Base-by-base conservation (phyloP, 2,888 invertebrate genomes). In the Tinea pellionella region DNA sequence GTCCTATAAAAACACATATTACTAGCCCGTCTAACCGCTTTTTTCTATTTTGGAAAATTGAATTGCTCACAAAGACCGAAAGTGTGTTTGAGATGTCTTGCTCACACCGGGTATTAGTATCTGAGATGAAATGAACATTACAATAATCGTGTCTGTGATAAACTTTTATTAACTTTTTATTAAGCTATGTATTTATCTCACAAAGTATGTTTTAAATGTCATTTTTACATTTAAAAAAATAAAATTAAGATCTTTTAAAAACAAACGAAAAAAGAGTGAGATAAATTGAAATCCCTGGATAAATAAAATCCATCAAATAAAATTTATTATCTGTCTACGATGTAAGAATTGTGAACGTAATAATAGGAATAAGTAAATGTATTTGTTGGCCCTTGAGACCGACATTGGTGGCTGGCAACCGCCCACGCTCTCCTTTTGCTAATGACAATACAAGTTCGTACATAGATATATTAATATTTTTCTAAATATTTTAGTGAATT, bases 301-400 rank as follows among this genome's bases (percentile, higher is more conserved):
- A 16, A 18, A 16, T 15, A 47, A 18, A 47, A 47, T 13, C 2
- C 2, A 4, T 18, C 15, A 47, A 47, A 47, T 18, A 16, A 47
- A n/a, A 47, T 16, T 47, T 47, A 47, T 47, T 16, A 15, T 18
- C 47, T 13, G 18, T 16, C 47, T 47, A 47, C 18, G 18, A 47
- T 13, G 47, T 47, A 47, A 16, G 47, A 16, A 18, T 47, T 47
- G 47, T 47, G 47, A 9, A 47, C n/a, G 18, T 47, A 15, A 47
- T 47, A 47, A 47, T 47, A 16, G 15, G 15, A 47, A 47, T 47
- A 47, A 47, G 47, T 53, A 53, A 53, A 24, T 19, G 53, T 53
- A 53, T 53, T 53, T 24, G 53, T 53, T 53, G 53, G 53, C 53
- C 53, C 53, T 47, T 47, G 53, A 24, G 53, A 53, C 4, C 53